Percentiles rank a stretch among this genome's conserved stretches.
Evolutionary conservation across 2,113 vertebrate species (phyloP).

Genomic region (Hydrochoerus hydrochaeris): DNA sequence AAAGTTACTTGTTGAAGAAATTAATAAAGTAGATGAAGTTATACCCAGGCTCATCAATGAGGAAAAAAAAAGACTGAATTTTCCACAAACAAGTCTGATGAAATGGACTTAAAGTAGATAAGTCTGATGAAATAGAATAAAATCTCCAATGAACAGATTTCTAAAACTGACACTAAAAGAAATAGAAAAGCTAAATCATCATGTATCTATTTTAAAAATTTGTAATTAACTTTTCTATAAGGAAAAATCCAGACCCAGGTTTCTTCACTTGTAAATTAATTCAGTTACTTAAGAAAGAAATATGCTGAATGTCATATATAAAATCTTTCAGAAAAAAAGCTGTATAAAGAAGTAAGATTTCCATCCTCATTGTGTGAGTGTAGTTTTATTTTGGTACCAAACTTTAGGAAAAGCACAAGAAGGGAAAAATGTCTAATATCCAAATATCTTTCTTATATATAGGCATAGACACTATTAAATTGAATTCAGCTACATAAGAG

Average conservation of each 20-base stretch:
- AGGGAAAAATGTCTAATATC: not conserved
- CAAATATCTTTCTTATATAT: not conserved
- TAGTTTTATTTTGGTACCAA: not conserved
- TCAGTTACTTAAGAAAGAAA: not conserved
- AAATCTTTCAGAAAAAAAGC: not conserved
- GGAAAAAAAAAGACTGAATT: not conserved
- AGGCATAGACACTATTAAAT: not conserved
- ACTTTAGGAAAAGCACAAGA: not conserved
- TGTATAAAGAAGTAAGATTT: not conserved
- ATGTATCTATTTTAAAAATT: not conserved
- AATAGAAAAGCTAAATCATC: not conserved
- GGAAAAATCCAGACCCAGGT: not conserved
- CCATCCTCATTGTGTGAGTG: not conserved
- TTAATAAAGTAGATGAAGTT: not conserved
- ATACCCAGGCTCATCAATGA: not conserved
- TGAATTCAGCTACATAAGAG: not conserved
- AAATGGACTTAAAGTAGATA: not conserved
- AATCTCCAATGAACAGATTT: constrained; percentile 4
- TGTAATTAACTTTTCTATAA: not conserved
- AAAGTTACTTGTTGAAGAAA: not conserved
- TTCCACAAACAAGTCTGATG: not conserved
- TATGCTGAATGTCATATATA: not conserved
- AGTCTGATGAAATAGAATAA: not conserved
- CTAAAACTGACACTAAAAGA: not conserved
- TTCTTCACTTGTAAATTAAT: not conserved